Evolutionary conservation across 2,797 vertebrate species (phyloP).

Genomic region (Sebastiscus albofasciatus): DNA sequence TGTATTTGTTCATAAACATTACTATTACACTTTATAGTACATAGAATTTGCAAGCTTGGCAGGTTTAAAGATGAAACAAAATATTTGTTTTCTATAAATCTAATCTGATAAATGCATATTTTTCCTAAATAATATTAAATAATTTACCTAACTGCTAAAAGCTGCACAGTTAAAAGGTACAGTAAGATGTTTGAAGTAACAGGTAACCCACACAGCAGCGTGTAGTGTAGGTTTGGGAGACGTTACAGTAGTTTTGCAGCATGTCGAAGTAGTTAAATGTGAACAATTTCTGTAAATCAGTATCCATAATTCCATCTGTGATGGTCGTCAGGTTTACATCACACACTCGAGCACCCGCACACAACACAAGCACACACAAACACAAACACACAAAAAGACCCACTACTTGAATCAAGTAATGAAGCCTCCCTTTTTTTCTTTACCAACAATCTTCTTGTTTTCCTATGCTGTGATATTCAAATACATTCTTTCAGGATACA

Average conservation of each 20-base stretch:
- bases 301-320: conserved; percentile 72
- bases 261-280: conserved; percentile 85
- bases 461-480: conserved; percentile 66
- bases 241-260: conserved; percentile 92
- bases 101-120: conserved; percentile 71
- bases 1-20: conserved; percentile 78
- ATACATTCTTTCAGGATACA: conserved; percentile 78
- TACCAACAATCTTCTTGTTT: conserved; percentile 73
- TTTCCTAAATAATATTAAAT: conserved; percentile 80
- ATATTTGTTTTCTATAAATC: conserved; percentile 71
- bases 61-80: conserved; percentile 78
- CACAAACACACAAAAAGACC: conserved; percentile 31
- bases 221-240: conserved; percentile 85
- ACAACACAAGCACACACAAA: conserved; percentile 34
- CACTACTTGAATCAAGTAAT: conserved; percentile 68
- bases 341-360: conserved; percentile 48
- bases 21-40: conserved; percentile 83
- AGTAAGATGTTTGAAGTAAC: conserved; percentile 80
- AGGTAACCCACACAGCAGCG: conserved; percentile 80
- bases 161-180: conserved; percentile 90
- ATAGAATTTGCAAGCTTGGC: conserved; percentile 87
- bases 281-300: conserved; percentile 80
- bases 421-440: conserved; percentile 86
- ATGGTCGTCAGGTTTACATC: conserved; percentile 80
- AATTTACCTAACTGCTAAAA: conserved; percentile 85